Conservation (phyloP, 2,888 invertebrate genomes). For the Pheosia tremula region DNA sequence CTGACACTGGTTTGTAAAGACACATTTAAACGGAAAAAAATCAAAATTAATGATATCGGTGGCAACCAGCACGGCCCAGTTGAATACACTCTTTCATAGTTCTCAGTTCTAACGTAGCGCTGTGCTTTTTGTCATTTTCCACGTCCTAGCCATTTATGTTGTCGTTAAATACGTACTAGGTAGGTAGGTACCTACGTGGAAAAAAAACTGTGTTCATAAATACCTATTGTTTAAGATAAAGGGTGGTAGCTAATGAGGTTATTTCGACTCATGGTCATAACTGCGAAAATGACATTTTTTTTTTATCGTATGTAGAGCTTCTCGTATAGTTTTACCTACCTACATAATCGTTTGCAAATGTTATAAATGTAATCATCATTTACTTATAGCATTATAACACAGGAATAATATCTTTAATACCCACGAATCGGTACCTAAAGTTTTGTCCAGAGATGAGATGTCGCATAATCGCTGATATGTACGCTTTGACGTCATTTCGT, state of each 20-base stretch:
- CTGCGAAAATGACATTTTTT: too few species aligned
- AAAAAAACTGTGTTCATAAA: slow-evolving; percentile 21
- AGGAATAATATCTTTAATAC: too few species aligned
- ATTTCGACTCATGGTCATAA: background rate
- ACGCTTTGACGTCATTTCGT: too few species aligned
- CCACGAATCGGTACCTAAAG: too few species aligned
- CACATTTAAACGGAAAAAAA: slow-evolving; percentile 81
- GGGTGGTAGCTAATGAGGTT: background rate
- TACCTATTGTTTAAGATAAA: slow-evolving; percentile 13
- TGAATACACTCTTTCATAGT: slow-evolving; percentile 64
- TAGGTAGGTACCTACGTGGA: background rate
- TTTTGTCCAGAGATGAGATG: too few species aligned
- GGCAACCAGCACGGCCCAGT: slow-evolving; percentile 77
- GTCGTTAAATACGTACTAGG: slow-evolving; percentile 21
- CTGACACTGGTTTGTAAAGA: slow-evolving; percentile 81
- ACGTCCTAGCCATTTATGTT: slow-evolving; percentile 31
- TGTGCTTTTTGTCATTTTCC: slow-evolving; percentile 51
- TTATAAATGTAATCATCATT: too few species aligned
- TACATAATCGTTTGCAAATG: too few species aligned
- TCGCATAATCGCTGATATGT: too few species aligned
- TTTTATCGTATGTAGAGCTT: too few species aligned
- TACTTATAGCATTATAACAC: too few species aligned
- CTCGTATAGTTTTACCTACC: too few species aligned
- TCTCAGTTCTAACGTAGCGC: slow-evolving; percentile 32
- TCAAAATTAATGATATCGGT: slow-evolving; percentile 83